phyloP scores from a whole-genome alignment of 2,113 vertebrate species.

The Morone chrysops region DNA sequence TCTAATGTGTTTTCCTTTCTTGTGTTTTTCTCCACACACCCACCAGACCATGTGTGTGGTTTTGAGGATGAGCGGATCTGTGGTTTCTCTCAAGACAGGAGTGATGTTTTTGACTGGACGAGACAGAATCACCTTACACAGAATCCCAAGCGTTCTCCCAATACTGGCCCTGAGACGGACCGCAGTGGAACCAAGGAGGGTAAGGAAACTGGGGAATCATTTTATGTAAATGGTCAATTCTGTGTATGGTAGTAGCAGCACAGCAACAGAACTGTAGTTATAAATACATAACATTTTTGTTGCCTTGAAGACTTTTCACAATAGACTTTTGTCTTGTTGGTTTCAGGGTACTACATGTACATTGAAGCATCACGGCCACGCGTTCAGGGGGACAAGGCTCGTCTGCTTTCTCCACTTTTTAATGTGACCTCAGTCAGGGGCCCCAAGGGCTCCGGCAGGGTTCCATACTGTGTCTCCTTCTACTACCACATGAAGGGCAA shows the following conservation, averaged over 20 bases:
- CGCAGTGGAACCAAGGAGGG: slow-evolving; percentile 94
- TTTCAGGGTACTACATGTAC: slow-evolving; percentile 98
- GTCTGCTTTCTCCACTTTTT: slow-evolving; percentile 94
- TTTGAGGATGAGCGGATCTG: slow-evolving; percentile 96
- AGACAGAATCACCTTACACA: slow-evolving; percentile 94
- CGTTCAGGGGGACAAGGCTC: slow-evolving; percentile 90
- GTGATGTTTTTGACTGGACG: slow-evolving; percentile 97
- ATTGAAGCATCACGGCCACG: slow-evolving; percentile 94
- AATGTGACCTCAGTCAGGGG: slow-evolving; percentile 87
- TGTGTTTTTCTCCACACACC: slow-evolving; percentile 3
- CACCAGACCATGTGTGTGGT: slow-evolving; percentile 92
- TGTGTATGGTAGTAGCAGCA: not conserved
- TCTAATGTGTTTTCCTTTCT: slow-evolving; percentile 3
- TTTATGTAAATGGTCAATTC: not conserved
- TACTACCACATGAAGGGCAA: slow-evolving; percentile 99
- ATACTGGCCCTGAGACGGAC: slow-evolving; percentile 94
- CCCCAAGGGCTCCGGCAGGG: slow-evolving; percentile 86
- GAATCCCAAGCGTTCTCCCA: slow-evolving; percentile 94
- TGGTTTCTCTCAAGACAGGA: slow-evolving; percentile 94
- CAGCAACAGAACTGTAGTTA: not conserved
- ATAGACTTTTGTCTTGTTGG: slow-evolving; percentile 10
- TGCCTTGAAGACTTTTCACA: not conserved
- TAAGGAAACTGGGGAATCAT: slow-evolving; percentile 57
- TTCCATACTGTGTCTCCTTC: slow-evolving; percentile 96
- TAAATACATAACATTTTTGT: not conserved